Conservation (phyloP, 30 jellyfish, hydroid and myxozoan species). For the Hydractinia symbiolongicarpus region DNA sequence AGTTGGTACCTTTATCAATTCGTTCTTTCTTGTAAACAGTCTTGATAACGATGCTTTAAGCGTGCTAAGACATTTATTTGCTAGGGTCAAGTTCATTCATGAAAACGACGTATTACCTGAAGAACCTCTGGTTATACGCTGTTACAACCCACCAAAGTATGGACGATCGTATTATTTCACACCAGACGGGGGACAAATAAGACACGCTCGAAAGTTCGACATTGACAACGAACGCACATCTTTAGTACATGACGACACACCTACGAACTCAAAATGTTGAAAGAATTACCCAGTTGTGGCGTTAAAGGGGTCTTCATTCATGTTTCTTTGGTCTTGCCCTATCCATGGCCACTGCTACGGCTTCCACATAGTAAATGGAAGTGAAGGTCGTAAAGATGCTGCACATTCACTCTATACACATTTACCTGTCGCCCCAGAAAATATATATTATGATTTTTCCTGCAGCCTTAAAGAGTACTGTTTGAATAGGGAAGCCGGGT, state of each 20-base stretch:
- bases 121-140: background rate
- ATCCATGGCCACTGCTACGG: constrained; percentile 23
- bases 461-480: background rate
- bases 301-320: background rate
- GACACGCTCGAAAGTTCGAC: background rate
- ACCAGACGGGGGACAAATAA: background rate
- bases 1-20: background rate
- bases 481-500: background rate
- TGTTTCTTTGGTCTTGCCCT: background rate
- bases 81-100: background rate
- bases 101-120: background rate
- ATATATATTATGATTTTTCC: background rate
- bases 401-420: background rate
- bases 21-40: background rate
- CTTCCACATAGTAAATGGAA: constrained; percentile 8
- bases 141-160: background rate
- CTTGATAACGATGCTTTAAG: background rate
- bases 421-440: constrained; percentile 1
- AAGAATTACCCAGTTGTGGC: background rate
- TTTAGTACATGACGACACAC: background rate
- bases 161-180: background rate
- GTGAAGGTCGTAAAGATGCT: constrained; percentile 12
- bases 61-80: background rate
- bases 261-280: background rate
- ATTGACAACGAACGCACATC: background rate